Base-by-base conservation (phyloP, 2,888 invertebrate species). In the Chrysolina oricalcia region DNA sequence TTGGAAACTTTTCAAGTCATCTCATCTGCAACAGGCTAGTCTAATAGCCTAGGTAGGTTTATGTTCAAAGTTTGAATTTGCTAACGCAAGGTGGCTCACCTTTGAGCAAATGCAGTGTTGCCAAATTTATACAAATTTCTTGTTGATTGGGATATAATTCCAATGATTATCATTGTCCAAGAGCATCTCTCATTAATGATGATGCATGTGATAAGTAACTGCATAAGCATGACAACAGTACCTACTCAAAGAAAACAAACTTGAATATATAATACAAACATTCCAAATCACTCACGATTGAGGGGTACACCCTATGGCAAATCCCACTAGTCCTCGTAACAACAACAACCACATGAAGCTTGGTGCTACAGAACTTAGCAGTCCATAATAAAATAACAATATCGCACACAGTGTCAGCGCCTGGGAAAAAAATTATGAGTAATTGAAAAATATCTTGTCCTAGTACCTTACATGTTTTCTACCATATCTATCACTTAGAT, bases 241-340 rank as follows among this genome's bases (percentile, higher is more conserved):
- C 43, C 53, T 70, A 59, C 64, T 6, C 35, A 35, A 35, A 35
- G 8, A 35, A 35, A 35, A 35, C 35, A 35, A 35, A 35, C 35
- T 3, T 35, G 35, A 27, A 27, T 27, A 27, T 27, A 8, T 8
- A 8, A 6, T 4, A 35, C 4, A 35, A 35, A 3, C 35, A 35
- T 35, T 35, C 35, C 35, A 35, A 0, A 21, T 35, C 75, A 93
- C 96, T 94, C 91, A 97, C 97, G 98, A 97, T 89, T 98, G 98
- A 70, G 98, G 98, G 48, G 97, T 97, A 87, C 98, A 98, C 81
- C 98, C 98, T 85, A 98, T 97, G 21, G 98, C 97, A 90, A 98
- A 97, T 62, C 98, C 98, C 13, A 98, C 98, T 10, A 98, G 91
- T 15, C 97, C 96, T 87, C 98, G 91, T n/a, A 98, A 90, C 73